Evolutionary conservation across 2,888 invertebrate genomes (phyloP), one percentile per base, ranked within the genome.

Genomic region (Lasioglossum figueresi): DNA sequence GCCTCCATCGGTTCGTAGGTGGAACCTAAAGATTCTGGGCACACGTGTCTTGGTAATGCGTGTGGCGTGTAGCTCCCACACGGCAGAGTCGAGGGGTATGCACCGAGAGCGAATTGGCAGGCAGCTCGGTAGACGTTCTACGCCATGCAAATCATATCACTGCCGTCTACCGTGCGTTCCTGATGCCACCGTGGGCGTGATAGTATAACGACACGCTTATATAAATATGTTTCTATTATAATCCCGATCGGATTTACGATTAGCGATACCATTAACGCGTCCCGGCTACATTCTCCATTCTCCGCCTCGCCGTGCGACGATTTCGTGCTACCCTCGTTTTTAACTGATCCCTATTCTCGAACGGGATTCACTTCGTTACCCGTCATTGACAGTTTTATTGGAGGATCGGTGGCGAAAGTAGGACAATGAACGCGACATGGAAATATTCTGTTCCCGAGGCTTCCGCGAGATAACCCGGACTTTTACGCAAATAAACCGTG

Each of bases 81-180:
- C 81, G 73, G 79, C 81, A 87, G 86, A 87, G 86, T 88, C 40
- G 81, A 86, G 90, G 88, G n/a, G 56, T 56, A 56, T 56, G 56
- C 84, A 79, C 83, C 76, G 34, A 37, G 37, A 84, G 88, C 79
- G 80, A 89, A 88, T 86, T 91, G 87, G 88, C 88, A 87, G 79
- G 81, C 87, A 86, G 82, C 84, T 85, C 89, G 89, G 89, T 91
- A 91, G 91, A 89, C 88, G 86, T 84, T 91, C 89, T 88, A 87
- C 92, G 90, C 91, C 93, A 94, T 94, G 94, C 93, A 94, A 94
- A 94, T 94, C 93, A 89, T 93, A 93, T 93, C 93, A 89, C 91
- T 91, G 91, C 40, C 89, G 89, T 89, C 90, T 87, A 89, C 83
- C 82, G 82, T 81, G 77, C 81, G 86, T 90, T 91, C 83, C 84